These are phyloP conservation scores for Calameuta filiformis DNA, from an alignment of 2,888 invertebrate genomes.

Conservation along the genomic window DNA sequence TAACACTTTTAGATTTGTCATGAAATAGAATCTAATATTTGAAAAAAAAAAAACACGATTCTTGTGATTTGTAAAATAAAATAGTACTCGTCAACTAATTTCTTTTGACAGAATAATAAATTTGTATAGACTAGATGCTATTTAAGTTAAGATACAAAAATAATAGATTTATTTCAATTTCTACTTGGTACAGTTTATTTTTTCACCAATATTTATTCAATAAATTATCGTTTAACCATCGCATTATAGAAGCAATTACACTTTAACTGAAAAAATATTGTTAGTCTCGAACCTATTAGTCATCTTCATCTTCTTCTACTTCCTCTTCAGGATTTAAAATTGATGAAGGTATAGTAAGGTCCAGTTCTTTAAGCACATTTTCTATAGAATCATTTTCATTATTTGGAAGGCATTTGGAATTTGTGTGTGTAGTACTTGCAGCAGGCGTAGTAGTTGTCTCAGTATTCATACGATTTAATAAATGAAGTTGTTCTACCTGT, in stretches of 20 bases:
- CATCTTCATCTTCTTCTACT: slow-evolving; percentile 39
- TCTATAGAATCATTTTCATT: slow-evolving; percentile 14
- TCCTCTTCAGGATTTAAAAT: slow-evolving; percentile 35
- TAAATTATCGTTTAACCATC: not conserved
- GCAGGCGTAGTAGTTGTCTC: slow-evolving; percentile 7
- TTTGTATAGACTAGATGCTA: slow-evolving; percentile 36
- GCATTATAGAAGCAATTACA: not conserved
- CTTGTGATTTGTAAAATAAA: slow-evolving; percentile 18
- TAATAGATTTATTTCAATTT: slow-evolving; percentile 19
- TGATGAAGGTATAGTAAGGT: slow-evolving; percentile 35
- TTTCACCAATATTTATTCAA: not conserved
- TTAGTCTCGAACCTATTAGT: slow-evolving; percentile 3
- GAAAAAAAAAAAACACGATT: slow-evolving; percentile 23
- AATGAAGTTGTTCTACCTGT: slow-evolving; percentile 57
- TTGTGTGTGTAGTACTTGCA: not conserved
- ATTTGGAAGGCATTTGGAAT: not conserved
- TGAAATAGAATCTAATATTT: slow-evolving; percentile 29
- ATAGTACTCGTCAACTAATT: not conserved
- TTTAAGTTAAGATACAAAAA: slow-evolving; percentile 27
- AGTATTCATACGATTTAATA: slow-evolving; percentile 38
- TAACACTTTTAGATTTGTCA: slow-evolving; percentile 30
- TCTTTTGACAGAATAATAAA: slow-evolving; percentile 28
- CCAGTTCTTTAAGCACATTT: slow-evolving; percentile 28
- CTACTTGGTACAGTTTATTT: not conserved
- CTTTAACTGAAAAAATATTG: not conserved